These are phyloP conservation scores for Venustaconcha ellipsiformis DNA, from an alignment of 1,140 invertebrate genomes.

Conservation along the genomic window DNA sequence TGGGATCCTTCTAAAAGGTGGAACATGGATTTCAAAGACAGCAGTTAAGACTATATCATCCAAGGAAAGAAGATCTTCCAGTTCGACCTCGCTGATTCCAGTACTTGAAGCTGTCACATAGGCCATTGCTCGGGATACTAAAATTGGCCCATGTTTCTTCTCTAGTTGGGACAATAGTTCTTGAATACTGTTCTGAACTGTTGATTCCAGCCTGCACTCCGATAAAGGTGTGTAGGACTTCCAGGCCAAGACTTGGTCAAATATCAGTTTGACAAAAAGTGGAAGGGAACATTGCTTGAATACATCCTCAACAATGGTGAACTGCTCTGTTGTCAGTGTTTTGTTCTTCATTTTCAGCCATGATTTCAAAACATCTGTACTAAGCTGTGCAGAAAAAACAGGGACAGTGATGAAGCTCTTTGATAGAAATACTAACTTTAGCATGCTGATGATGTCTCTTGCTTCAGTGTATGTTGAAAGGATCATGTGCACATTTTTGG, in stretches of 20 bases:
- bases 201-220: slow-evolving; percentile 34
- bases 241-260: slow-evolving; percentile 55
- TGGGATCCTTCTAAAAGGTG: slow-evolving; percentile 54
- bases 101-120: slow-evolving; percentile 67
- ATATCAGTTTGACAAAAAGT: slow-evolving; percentile 54
- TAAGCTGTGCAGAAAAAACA: slow-evolving; percentile 36
- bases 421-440: slow-evolving; percentile 76
- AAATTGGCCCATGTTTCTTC: slow-evolving; percentile 45
- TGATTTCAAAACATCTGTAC: slow-evolving; percentile 43
- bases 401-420: slow-evolving; percentile 46
- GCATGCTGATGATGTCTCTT: slow-evolving; percentile 21
- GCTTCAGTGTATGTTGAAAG: slow-evolving; percentile 47
- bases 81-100: slow-evolving; percentile 56
- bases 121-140: slow-evolving; percentile 70
- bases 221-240: slow-evolving; percentile 43
- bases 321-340: slow-evolving; percentile 47
- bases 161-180: slow-evolving; percentile 72
- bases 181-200: slow-evolving; percentile 93
- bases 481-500: slow-evolving; percentile 49
- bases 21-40: slow-evolving; percentile 65
- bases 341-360: slow-evolving; percentile 48
- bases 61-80: slow-evolving; percentile 55
- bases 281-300: slow-evolving; percentile 53
- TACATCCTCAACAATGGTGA: slow-evolving; percentile 42
- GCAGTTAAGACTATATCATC: slow-evolving; percentile 59